Evolutionary conservation across 1,140 invertebrate genomes (phyloP), one percentile per base, ranked within the genome.

Genomic region (Papilio xuthus): DNA sequence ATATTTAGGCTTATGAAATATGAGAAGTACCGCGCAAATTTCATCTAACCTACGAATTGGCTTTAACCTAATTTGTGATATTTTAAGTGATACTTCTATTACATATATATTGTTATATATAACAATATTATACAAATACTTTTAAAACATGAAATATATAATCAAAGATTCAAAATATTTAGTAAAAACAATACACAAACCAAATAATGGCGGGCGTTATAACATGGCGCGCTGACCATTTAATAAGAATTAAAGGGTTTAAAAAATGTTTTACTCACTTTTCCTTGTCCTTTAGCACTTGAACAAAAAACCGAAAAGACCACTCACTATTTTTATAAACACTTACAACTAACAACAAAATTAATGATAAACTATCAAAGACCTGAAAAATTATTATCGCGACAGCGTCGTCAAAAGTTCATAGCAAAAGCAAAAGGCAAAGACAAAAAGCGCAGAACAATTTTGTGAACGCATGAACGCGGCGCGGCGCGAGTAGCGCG

Each of bases 201-300:
- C 70, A 86, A 83, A 83, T 86, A 90, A 92, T 92, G 91, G 91
- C 91, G 91, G 91, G 91, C 89, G 86, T 86, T 86, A 81, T 88
- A 89, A 90, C 81, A 88, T 93, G 91, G 91, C 89, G 91, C 85
- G 83, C 80, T 73, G 77, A 41, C 10, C 77, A 50, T 70, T 81
- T 79, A 78, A 71, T 56, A 77, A 82, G 80, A 82, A 71, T 47
- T 63, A 10, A 26, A 75, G 77, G 79, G n/a, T n/a, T 44, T 83
- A 81, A 71, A 79, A 47, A 73, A 67, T 50, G 78, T 79, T 82
- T 60, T 88, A 92, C 91, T 91, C 79, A 92, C 91, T 70, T 77
- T 80, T 79, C 50, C 28, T 47, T 13, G 63, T 37, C 26, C 23
- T 28, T 0, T 13, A 28, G 12, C 26, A 67, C 26, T 67, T 28